Conservation (phyloP, 2,113 vertebrate species). For the Albula glossodonta region DNA sequence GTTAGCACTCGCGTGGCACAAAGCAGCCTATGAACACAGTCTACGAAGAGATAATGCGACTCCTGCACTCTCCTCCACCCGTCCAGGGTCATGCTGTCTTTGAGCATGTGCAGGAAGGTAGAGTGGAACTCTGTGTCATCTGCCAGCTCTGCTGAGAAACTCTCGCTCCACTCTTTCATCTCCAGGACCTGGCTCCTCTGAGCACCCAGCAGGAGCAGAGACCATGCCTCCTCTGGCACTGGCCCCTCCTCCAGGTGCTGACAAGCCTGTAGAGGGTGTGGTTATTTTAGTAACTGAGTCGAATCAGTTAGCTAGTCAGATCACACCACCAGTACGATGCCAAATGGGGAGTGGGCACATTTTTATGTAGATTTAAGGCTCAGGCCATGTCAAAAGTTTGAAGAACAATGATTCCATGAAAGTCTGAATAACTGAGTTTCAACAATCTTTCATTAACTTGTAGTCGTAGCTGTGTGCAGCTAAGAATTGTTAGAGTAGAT, state of each 20-base stretch:
- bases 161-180: conserved; percentile 68
- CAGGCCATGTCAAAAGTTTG: too few species aligned
- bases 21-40: conserved; percentile 75
- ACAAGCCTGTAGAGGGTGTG: conserved; percentile 63
- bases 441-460: too few species aligned
- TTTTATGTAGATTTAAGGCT: too few species aligned
- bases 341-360: too few species aligned
- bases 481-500: too few species aligned
- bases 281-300: background rate
- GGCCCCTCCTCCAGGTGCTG: conserved; percentile 59
- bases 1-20: conserved; percentile 74
- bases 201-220: conserved; percentile 73
- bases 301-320: background rate
- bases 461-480: too few species aligned
- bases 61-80: conserved; percentile 49
- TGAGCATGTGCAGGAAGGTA: conserved; percentile 83
- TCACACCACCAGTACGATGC: too few species aligned
- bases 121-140: conserved; percentile 82
- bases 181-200: conserved; percentile 73
- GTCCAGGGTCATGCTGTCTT: conserved; percentile 65
- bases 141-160: conserved; percentile 70
- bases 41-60: conserved; percentile 59
- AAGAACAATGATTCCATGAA: too few species aligned
- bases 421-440: too few species aligned
- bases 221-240: conserved; percentile 53